These are phyloP conservation scores for Apteryx owenii DNA, from an alignment of 2,113 vertebrate species.

Conservation along the genomic window DNA sequence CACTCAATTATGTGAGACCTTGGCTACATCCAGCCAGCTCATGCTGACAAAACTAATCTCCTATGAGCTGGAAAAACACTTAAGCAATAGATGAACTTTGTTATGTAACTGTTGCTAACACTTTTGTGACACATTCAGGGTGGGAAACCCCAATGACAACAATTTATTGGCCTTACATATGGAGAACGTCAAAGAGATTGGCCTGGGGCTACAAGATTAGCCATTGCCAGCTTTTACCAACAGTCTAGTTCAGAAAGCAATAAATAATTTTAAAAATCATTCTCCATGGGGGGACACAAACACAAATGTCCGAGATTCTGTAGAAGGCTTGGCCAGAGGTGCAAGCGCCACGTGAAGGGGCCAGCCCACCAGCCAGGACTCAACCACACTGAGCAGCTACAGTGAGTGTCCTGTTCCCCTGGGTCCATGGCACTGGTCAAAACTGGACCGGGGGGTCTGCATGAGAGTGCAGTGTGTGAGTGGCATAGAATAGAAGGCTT, in stretches of 20 bases:
- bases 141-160: background rate
- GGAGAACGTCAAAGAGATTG: background rate
- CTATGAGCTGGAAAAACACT: background rate
- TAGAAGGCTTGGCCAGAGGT: background rate
- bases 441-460: background rate
- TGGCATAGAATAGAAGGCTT: background rate
- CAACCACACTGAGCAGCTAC: accelerated
- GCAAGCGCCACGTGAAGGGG: background rate
- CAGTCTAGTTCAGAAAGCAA: background rate
- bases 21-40: background rate
- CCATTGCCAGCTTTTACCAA: background rate
- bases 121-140: background rate
- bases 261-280: background rate
- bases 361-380: background rate
- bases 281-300: too few species aligned
- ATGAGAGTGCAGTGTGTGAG: background rate
- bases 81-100: background rate
- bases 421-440: background rate
- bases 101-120: background rate
- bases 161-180: accelerated
- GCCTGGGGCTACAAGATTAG: accelerated
- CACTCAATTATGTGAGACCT: background rate
- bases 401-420: background rate
- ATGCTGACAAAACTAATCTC: background rate
- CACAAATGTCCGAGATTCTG: background rate